Conservation (phyloP, 2,888 invertebrate genomes). For the Rhagophthalmus giganteus region DNA sequence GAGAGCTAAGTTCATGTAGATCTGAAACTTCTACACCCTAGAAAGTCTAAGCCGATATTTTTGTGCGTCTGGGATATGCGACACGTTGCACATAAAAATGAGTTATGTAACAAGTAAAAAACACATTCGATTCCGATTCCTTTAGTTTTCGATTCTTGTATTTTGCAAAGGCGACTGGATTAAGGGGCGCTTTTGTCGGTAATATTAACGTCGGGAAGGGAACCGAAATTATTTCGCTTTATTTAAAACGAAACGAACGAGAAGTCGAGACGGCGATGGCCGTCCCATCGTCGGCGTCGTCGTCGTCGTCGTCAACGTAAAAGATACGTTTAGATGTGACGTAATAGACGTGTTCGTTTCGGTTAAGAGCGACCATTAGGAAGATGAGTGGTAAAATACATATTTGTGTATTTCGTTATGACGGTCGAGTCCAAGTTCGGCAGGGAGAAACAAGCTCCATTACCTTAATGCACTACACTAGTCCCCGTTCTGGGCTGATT, state of each 20-base stretch:
- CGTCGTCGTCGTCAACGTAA: slow-evolving; percentile 6
- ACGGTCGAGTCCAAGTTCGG: slow-evolving; percentile 30
- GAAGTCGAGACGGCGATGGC: background rate
- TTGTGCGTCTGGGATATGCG: slow-evolving; percentile 33
- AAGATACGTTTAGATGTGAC: slow-evolving; percentile 18
- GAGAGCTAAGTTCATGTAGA: slow-evolving; percentile 40
- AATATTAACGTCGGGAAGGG: too few species aligned
- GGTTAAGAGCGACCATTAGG: slow-evolving; percentile 27
- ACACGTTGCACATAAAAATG: slow-evolving; percentile 19
- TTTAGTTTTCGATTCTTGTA: background rate
- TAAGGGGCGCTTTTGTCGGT: too few species aligned
- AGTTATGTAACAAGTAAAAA: background rate
- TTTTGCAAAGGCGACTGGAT: background rate
- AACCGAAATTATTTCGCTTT: too few species aligned
- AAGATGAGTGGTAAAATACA: slow-evolving; percentile 32
- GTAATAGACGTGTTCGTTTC: slow-evolving; percentile 25
- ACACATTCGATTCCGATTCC: background rate
- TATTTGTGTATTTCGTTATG: slow-evolving; percentile 34
- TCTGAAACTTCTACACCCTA: slow-evolving; percentile 41
- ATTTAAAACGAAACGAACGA: background rate
- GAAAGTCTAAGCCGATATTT: slow-evolving; percentile 42
- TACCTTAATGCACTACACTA: slow-evolving; percentile 57
- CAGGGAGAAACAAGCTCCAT: slow-evolving; percentile 49
- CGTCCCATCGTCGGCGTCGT: background rate
- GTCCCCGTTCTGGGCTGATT: slow-evolving; percentile 59